Conservation (phyloP, 2,113 vertebrate species). For the Hipposideros armiger region DNA sequence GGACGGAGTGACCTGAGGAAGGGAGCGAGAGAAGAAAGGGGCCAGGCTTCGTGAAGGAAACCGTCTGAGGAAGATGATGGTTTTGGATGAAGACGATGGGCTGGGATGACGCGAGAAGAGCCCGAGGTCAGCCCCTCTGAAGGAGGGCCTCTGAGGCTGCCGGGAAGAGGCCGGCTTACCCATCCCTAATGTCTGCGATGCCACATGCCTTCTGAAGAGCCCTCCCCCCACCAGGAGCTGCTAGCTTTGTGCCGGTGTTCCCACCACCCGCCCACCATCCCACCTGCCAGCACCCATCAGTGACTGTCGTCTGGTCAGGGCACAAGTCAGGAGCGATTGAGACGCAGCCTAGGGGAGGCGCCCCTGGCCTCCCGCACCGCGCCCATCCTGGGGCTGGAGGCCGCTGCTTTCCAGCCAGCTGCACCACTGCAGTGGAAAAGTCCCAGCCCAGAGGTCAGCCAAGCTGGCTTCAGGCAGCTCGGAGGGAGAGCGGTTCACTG, state of each 20-base stretch:
- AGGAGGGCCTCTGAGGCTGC: not conserved
- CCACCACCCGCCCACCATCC: rapidly evolving
- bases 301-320: not conserved
- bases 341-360: not conserved
- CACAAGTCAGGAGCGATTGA: rapidly evolving
- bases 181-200: rapidly evolving
- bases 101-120: not conserved
- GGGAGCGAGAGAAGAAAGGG: not conserved
- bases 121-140: not conserved
- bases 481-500: not conserved
- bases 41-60: too few species aligned
- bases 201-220: not conserved
- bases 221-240: too few species aligned
- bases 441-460: not conserved
- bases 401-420: not conserved
- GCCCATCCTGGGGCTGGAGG: not conserved
- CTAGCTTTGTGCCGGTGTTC: not conserved
- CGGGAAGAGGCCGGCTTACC: not conserved
- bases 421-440: not conserved
- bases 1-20: not conserved
- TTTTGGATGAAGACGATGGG: not conserved
- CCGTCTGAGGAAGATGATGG: too few species aligned
- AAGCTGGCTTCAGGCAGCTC: not conserved
- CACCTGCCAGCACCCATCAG: too few species aligned
- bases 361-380: rapidly evolving